Evolutionary conservation across 2,113 vertebrate species (phyloP).

Genomic region (Xiphorhynchus elegans): DNA sequence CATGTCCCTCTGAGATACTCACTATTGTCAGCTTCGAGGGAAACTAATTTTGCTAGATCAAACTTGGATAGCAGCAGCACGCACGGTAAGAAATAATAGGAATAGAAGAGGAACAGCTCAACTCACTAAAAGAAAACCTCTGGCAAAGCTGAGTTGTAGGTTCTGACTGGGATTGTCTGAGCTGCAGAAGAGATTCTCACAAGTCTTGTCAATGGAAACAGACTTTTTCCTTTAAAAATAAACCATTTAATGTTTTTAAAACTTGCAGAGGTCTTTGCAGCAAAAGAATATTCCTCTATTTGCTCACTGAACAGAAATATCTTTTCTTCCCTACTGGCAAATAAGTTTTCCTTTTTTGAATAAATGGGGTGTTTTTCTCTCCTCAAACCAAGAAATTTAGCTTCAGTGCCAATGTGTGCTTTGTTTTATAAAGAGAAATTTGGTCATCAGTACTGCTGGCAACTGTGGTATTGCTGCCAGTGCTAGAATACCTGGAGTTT

Average conservation of each 20-base stretch:
- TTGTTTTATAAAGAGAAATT: slow-evolving; percentile 28
- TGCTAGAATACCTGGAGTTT: slow-evolving; percentile 2
- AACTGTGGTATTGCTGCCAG: background rate
- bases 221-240: background rate
- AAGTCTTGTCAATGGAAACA: background rate
- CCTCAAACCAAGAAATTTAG: background rate
- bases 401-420: background rate
- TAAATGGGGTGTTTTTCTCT: background rate
- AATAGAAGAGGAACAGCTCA: background rate
- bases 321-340: background rate
- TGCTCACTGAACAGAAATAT: background rate
- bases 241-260: background rate
- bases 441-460: background rate
- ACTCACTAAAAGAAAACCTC: background rate
- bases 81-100: background rate
- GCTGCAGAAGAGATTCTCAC: background rate
- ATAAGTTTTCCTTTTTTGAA: background rate
- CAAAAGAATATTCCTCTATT: background rate
- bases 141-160: background rate
- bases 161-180: background rate
- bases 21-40: background rate
- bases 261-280: background rate
- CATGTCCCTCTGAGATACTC: background rate
- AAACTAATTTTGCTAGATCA: background rate
- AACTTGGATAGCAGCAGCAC: background rate